Evolutionary conservation across 2,797 vertebrate genomes (phyloP), one percentile per base, ranked within the genome.

Genomic region (Sebastes cheni): DNA sequence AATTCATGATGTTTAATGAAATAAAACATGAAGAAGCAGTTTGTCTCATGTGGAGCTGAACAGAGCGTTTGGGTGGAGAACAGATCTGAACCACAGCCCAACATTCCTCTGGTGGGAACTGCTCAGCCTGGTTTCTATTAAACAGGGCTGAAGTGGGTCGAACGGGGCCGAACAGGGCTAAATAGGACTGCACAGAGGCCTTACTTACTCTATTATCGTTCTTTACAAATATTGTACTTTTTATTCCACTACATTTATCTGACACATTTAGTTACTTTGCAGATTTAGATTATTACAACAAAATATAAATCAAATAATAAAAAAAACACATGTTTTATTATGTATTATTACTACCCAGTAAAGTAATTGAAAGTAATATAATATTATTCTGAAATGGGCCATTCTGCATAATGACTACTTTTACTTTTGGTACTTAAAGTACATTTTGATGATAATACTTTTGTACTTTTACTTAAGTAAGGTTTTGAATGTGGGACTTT

Each of bases 21-120:
- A 87, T 34, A 77, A 76, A 76, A 72, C 66, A 46, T 14, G 61
- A 42, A 78, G 80, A 27, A 30, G 80, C 29, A 2, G 71, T 66
- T 61, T 50, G 84, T 60, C 66, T 88, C 50, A 27, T 30, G 80
- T 71, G 68, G 68, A 86, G 72, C 67, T 3, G 27, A 30, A 8
- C 61, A 8, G 29, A 32, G 69, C 9, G 61, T 84, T 71, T 88
- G 87, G 84, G 90, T 82, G 90, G 84, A 81, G 86, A 72, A 55
- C 60, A 68, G 75, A 80, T 70, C 68, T n/a, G 86, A 89, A 88
- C 90, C 86, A n/a, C 89, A 88, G 85, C 79, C 59, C 83, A 77
- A 89, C 90, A 90, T 91, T 90, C 90, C 86, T 89, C 67, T 60
- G 68, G 46, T 84, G 79, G 73, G 72, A 72, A 76, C 78, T 79